Conservation (phyloP, 2,113 vertebrate species). For the Emydura subglobosa region DNA sequence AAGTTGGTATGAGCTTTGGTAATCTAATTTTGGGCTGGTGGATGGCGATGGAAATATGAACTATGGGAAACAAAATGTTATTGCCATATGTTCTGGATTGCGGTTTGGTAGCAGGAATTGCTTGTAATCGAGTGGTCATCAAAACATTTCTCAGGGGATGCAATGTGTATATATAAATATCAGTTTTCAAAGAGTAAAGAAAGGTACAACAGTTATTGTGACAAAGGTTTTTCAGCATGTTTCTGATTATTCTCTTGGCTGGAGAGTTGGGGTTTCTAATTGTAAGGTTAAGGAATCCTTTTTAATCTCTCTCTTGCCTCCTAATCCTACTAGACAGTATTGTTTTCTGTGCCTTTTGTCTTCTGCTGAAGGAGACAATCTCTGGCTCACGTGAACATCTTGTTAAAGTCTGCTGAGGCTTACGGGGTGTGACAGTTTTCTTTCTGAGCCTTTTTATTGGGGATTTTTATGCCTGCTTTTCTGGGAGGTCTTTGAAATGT, state of each 20-base stretch:
- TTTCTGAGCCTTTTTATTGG: slow-evolving; percentile 75
- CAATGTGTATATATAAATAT: slow-evolving; percentile 57
- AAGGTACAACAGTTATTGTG: slow-evolving; percentile 53
- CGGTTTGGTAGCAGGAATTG: slow-evolving; percentile 49
- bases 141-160: slow-evolving; percentile 50
- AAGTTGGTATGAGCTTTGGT: slow-evolving; percentile 64
- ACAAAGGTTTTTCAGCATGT: slow-evolving; percentile 58
- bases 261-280: slow-evolving; percentile 63
- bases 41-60: slow-evolving; percentile 69
- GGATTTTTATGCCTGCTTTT: slow-evolving; percentile 75
- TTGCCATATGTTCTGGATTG: slow-evolving; percentile 68
- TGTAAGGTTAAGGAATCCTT: slow-evolving; percentile 72
- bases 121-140: slow-evolving; percentile 62
- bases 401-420: slow-evolving; percentile 79
- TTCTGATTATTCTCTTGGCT: slow-evolving; percentile 68
- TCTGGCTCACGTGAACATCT: slow-evolving; percentile 73
- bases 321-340: slow-evolving; percentile 71
- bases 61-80: slow-evolving; percentile 62
- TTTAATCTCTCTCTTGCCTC: slow-evolving; percentile 73
- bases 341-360: slow-evolving; percentile 76
- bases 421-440: slow-evolving; percentile 75
- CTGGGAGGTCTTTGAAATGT: slow-evolving; percentile 79
- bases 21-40: slow-evolving; percentile 75
- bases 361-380: slow-evolving; percentile 68
- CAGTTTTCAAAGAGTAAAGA: slow-evolving; percentile 67